Evolutionary conservation across 2,888 invertebrate genomes (phyloP).

Genomic region (Erynnis tages): DNA sequence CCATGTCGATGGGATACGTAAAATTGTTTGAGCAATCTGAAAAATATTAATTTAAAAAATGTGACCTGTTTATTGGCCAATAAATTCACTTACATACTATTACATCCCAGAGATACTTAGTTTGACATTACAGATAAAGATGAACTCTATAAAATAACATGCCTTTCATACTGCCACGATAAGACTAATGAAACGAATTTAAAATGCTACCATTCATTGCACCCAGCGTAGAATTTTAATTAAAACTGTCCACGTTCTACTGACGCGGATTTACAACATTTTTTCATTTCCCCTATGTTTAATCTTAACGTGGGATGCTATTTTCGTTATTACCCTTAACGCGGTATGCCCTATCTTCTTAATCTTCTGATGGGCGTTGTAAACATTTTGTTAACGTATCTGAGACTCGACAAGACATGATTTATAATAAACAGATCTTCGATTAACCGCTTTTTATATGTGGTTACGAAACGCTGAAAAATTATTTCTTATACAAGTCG

Average conservation of each 20-base stretch:
- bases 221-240: conserved; percentile 47
- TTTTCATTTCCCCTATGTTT: conserved; percentile 4
- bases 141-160: conserved; percentile 13
- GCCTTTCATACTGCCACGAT: conserved; percentile 23
- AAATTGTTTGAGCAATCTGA: no score
- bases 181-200: conserved; percentile 34
- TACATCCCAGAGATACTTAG: not conserved
- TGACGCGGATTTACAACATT: conserved; percentile 2
- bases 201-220: conserved; percentile 45
- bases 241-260: conserved; percentile 41
- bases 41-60: no score
- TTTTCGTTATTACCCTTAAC: conserved; percentile 1
- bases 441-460: not conserved
- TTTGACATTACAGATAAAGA: conserved; percentile 15
- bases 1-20: no score
- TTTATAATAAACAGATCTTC: conserved; percentile 6
- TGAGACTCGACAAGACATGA: not conserved
- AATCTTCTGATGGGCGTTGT: not conserved
- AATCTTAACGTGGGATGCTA: conserved; percentile 11
- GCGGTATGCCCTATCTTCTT: not conserved
- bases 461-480: not conserved
- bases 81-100: not conserved
- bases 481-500: not conserved
- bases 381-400: not conserved
- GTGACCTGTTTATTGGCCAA: no score